Conservation (phyloP, 23 tunicate genomes). For the Phallusia fumigata region DNA sequence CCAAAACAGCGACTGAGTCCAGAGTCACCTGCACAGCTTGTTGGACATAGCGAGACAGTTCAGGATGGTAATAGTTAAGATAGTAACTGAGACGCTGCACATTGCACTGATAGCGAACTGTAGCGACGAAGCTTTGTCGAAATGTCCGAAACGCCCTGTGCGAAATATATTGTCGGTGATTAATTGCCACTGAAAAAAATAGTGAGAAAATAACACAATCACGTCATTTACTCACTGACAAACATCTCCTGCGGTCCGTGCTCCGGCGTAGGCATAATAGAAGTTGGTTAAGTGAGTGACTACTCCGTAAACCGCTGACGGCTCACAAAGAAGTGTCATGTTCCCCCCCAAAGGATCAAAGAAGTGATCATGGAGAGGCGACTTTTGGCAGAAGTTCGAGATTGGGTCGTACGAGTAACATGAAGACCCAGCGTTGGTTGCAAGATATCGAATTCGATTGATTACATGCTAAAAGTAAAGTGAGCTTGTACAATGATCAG, state of each 20-base stretch:
- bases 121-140: neutral
- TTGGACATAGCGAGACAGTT: neutral
- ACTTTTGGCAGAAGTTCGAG: neutral
- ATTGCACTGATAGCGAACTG: neutral
- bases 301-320: neutral
- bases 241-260: slow-evolving; percentile 3
- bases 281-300: neutral
- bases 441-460: neutral
- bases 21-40: slow-evolving; percentile 16
- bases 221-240: neutral
- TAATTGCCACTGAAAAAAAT: neutral
- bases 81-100: neutral
- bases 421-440: neutral
- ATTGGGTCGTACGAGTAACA: neutral
- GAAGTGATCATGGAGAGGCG: neutral
- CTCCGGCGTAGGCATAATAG: slow-evolving; percentile 7
- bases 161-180: neutral
- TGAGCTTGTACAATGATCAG: no score
- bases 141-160: neutral
- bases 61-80: neutral
- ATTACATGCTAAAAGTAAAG: neutral
- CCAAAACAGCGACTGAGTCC: neutral
- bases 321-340: slow-evolving; percentile 2
- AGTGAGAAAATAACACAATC: neutral
- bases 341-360: neutral